Base-by-base conservation (phyloP, 1,140 invertebrate genomes). In the Drosophila truncata region DNA sequence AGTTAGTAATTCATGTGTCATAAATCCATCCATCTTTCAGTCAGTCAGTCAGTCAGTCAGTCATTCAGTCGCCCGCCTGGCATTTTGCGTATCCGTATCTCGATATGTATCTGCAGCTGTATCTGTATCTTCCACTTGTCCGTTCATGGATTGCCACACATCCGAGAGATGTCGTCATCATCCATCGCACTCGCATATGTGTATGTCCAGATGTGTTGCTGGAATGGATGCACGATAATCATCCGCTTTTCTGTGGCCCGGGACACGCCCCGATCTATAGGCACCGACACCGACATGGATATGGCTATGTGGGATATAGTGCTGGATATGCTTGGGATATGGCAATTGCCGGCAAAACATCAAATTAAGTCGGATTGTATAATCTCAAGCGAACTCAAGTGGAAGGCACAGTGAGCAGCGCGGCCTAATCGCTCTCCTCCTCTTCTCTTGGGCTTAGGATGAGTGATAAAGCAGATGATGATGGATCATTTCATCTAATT, bases 1-100 rank as follows among this genome's bases (percentile, higher is more conserved):
- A 74, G 79, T 69, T 77, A 78, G 78, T 84, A 84, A 85, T 88
- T 87, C 84, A 90, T 90, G 84, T 88, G 85, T 90, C 84, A 88
- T 88, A 88, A 90, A 88, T 88, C 77, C 80, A 76, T 88, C 79
- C 72, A 76, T 88, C 81, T 78, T 59, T 88, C 82, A 74, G 37
- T 75, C 59, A 31, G 61, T 82, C 44, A 47, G 23, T 47, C 64
- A 59, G 9, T 67, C 57, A 37, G 39, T 62, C 54, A 65, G 27
- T 59, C 65, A 20, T n/a, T 52, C 47, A 49, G 18, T 29, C 44
- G 20, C 35, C 18, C 59, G 29, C 60, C 44, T 75, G 42, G 39
- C 46, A 39, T 71, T 46, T 60, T 62, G 41, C 54, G 18, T 71
- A 35, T 60, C 39, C 41, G 35, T 57, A 41, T 55, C 23, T 79